Percentiles rank a stretch among this genome's conserved stretches.
phyloP scores from a whole-genome alignment of 2,888 invertebrate species.

The Caenorhabditis doughertyi region DNA sequence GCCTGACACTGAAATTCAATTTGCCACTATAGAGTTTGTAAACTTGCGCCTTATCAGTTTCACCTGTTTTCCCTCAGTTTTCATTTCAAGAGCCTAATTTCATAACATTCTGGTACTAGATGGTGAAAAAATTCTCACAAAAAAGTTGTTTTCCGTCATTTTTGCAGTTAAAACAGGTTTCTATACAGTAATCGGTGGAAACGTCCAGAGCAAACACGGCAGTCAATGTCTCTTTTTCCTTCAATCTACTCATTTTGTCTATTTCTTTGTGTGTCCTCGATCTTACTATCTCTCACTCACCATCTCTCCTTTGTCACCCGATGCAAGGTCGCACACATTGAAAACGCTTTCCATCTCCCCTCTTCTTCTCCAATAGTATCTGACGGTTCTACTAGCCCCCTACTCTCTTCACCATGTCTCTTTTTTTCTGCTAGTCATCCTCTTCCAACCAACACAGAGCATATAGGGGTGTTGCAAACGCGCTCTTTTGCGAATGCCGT shows the following conservation, averaged over 20 bases:
- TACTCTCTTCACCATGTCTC: background rate
- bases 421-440: background rate
- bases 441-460: slow-evolving; percentile 1
- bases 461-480: slow-evolving; percentile 2
- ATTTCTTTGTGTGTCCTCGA: background rate
- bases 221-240: background rate
- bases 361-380: background rate
- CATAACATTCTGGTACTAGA: too few species aligned
- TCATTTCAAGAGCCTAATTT: too few species aligned
- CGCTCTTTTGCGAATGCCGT: slow-evolving; percentile 19
- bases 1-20: too few species aligned
- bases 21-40: too few species aligned
- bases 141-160: too few species aligned
- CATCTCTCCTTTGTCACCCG: background rate
- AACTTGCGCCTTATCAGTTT: too few species aligned
- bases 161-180: too few species aligned
- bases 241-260: background rate
- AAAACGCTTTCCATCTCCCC: background rate
- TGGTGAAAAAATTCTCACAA: too few species aligned
- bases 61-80: too few species aligned
- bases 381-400: background rate
- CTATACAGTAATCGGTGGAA: background rate
- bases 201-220: background rate
- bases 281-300: background rate
- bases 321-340: slow-evolving; percentile 2